A percentile compares a stretch with the other conserved stretches of the same genome.
phyloP scores from a whole-genome alignment of 2,113 vertebrate genomes.

The Emydocephalus ijimae region DNA sequence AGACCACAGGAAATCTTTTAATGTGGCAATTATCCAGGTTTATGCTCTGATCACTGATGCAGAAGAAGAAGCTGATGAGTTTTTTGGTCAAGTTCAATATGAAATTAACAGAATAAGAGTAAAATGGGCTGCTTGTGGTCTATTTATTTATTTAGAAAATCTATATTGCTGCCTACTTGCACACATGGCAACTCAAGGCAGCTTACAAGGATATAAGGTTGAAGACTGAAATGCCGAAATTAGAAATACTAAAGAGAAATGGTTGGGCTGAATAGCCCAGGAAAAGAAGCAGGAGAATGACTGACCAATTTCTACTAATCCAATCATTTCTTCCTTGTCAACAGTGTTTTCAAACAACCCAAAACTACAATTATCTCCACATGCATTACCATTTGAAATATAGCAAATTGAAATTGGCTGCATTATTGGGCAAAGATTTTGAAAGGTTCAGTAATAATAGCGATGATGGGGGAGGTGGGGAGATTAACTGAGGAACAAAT shows the following conservation, averaged over 20 bases:
- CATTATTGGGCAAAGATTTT: background rate
- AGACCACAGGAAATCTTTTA: background rate
- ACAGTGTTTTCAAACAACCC: background rate
- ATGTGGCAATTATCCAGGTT: background rate
- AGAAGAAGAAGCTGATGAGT: background rate
- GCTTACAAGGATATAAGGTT: too few species aligned
- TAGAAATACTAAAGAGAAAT: background rate
- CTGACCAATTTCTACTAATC: background rate
- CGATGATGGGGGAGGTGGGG: background rate
- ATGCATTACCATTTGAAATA: background rate
- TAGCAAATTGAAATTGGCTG: background rate
- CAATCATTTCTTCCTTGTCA: background rate
- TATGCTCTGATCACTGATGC: background rate
- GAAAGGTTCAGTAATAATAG: background rate
- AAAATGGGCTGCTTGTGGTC: background rate
- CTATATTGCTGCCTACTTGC: too few species aligned
- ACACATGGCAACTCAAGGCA: too few species aligned
- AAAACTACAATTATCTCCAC: background rate
- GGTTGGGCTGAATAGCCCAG: background rate
- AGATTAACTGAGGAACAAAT: background rate
- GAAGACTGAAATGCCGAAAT: background rate
- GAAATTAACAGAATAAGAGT: background rate
- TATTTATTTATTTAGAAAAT: too few species aligned
- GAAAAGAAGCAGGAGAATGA: background rate
- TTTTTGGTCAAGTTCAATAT: background rate